Conservation (phyloP, 2,888 invertebrate genomes). For the Neocrepidodera transversa region DNA sequence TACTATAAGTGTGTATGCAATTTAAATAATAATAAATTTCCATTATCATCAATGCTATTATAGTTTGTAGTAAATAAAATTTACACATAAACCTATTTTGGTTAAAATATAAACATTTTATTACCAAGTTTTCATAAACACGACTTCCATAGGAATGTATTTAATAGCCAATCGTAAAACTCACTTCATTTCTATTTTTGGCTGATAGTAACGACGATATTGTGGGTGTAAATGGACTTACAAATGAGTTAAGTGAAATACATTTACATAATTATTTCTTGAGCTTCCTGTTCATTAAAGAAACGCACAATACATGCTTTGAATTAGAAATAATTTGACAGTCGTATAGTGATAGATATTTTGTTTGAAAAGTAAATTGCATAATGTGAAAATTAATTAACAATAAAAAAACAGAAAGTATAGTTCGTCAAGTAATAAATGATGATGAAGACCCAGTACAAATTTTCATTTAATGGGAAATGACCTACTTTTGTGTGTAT, state of each 20-base stretch:
- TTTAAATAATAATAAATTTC: no score
- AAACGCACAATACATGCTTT: neutral
- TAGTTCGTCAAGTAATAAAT: no score
- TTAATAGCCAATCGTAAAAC: neutral
- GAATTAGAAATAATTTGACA: neutral
- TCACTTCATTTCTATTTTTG: slow-evolving; percentile 19
- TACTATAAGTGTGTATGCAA: no score
- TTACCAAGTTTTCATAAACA: no score
- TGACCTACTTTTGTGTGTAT: no score
- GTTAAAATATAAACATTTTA: no score
- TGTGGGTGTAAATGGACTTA: slow-evolving; percentile 19
- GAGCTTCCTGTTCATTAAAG: slow-evolving; percentile 12
- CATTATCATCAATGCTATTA: no score
- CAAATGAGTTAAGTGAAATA: slow-evolving; percentile 18
- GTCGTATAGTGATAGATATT: neutral
- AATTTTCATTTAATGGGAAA: no score
- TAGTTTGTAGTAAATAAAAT: no score
- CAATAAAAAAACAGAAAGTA: no score
- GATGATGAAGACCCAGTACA: no score
- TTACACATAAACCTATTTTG: no score
- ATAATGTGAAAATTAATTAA: neutral
- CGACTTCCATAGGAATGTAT: neutral
- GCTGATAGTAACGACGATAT: neutral
- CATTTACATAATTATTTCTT: slow-evolving; percentile 21
- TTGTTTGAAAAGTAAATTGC: neutral